A percentile compares a stretch with the other conserved stretches of the same genome.
phyloP scores from a whole-genome alignment of 2,888 invertebrate genomes.

The Cantharis rufa region DNA sequence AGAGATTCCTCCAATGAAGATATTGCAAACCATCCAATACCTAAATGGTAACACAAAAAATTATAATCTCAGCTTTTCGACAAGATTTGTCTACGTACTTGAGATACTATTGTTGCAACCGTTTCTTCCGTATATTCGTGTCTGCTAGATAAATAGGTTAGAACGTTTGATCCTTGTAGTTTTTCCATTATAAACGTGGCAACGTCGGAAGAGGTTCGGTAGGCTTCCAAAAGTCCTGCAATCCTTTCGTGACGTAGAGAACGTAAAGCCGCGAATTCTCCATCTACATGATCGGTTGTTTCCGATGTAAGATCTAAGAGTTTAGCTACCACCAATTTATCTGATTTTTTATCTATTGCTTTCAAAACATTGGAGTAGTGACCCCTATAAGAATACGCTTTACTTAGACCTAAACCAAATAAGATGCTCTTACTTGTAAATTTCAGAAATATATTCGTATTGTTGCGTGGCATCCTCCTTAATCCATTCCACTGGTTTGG shows the following conservation, averaged over 20 bases:
- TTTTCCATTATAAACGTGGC: conserved; percentile 80
- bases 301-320: conserved; percentile 72
- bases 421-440: conserved; percentile 60
- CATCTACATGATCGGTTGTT: conserved; percentile 68
- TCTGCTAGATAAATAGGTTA: conserved; percentile 84
- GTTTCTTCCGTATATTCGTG: conserved; percentile 93
- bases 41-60: conserved; percentile 41
- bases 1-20: conserved; percentile 90
- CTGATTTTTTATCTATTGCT: conserved; percentile 74
- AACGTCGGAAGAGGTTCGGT: conserved; percentile 68
- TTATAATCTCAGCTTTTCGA: background rate
- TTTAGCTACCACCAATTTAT: conserved; percentile 82
- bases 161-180: conserved; percentile 87
- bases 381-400: conserved; percentile 61
- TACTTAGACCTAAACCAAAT: background rate
- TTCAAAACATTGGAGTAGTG: conserved; percentile 86
- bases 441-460: conserved; percentile 85
- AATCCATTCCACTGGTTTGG: conserved; percentile 74
- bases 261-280: conserved; percentile 83
- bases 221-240: conserved; percentile 73
- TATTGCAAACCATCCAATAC: conserved; percentile 90
- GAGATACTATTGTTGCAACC: conserved; percentile 84
- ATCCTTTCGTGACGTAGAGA: conserved; percentile 88
- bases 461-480: conserved; percentile 71
- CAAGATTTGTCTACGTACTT: conserved; percentile 56